Conservation (phyloP, 2,888 invertebrate species). For the Aspidiotus rigidus region DNA sequence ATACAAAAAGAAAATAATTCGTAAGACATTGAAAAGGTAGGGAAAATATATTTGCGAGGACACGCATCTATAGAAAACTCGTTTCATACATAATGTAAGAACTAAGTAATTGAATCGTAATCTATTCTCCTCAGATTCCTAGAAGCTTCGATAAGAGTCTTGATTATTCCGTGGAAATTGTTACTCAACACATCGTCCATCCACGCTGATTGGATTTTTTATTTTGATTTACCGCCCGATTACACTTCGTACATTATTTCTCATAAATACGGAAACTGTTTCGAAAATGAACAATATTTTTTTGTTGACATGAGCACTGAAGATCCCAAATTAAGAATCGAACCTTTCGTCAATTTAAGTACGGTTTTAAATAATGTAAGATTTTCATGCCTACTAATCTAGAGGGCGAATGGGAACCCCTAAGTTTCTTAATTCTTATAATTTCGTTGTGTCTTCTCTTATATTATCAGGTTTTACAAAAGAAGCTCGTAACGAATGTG, state of each 20-base stretch:
- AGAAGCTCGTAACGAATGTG: too few species aligned
- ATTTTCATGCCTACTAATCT: too few species aligned
- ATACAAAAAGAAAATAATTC: too few species aligned
- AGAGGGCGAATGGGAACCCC: too few species aligned
- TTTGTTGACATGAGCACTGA: not conserved
- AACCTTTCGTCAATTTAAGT: conserved; percentile 13
- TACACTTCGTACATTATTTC: conserved; percentile 12
- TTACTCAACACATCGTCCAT: conserved; percentile 1
- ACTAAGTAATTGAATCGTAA: not conserved
- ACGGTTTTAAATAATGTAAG: conserved; percentile 15
- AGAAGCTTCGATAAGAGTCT: conserved; percentile 8
- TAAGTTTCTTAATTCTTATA: too few species aligned
- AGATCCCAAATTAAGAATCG: not conserved
- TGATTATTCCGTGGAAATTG: conserved; percentile 14
- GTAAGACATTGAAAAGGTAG: too few species aligned
- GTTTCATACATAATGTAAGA: too few species aligned
- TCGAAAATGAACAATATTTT: conserved; percentile 11
- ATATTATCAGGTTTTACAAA: too few species aligned
- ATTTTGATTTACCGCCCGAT: conserved; percentile 18
- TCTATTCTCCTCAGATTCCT: conserved; percentile 12
- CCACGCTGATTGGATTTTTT: conserved; percentile 19
- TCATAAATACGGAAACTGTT: conserved; percentile 5
- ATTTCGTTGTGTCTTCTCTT: too few species aligned
- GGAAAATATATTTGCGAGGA: too few species aligned
- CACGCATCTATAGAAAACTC: too few species aligned